A percentile compares a stretch with the other conserved stretches of the same genome.
Evolutionary conservation across 2,888 invertebrate species (phyloP).

Genomic region (Leptarthrus brevirostris): DNA sequence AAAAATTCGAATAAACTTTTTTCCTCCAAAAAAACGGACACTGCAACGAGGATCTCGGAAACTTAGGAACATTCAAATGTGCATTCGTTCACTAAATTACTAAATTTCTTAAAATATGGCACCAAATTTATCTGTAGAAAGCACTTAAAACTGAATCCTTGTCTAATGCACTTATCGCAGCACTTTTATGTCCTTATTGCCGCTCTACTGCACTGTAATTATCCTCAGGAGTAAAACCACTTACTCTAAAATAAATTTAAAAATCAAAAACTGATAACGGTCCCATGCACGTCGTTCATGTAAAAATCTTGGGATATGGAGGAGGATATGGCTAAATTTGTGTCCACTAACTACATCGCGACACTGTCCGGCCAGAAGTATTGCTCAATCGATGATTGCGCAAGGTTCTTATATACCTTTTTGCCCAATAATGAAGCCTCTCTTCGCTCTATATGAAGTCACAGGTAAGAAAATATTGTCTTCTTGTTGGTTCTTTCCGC

Average conservation of each 20-base stretch:
- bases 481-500: constrained; percentile 38
- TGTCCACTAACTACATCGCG: constrained; percentile 57
- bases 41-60: too few species aligned
- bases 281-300: neutral
- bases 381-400: constrained; percentile 59
- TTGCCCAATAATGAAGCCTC: constrained; percentile 50
- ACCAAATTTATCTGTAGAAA: neutral
- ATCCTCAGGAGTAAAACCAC: constrained; percentile 26
- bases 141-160: constrained; percentile 19
- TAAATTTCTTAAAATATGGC: constrained; percentile 13
- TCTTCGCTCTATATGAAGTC: constrained; percentile 45
- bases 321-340: constrained; percentile 20
- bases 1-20: too few species aligned
- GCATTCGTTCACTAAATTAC: too few species aligned
- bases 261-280: neutral
- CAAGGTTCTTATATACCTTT: constrained; percentile 61
- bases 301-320: constrained; percentile 16
- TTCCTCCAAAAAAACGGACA: too few species aligned
- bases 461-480: constrained; percentile 38
- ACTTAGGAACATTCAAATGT: too few species aligned
- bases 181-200: constrained; percentile 15
- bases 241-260: constrained; percentile 16
- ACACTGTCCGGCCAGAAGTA: constrained; percentile 59
- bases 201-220: neutral
- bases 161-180: constrained; percentile 24